These are phyloP conservation scores for Eurystomus glaucurus DNA, from an alignment of 2,797 vertebrate species.

Conservation along the genomic window DNA sequence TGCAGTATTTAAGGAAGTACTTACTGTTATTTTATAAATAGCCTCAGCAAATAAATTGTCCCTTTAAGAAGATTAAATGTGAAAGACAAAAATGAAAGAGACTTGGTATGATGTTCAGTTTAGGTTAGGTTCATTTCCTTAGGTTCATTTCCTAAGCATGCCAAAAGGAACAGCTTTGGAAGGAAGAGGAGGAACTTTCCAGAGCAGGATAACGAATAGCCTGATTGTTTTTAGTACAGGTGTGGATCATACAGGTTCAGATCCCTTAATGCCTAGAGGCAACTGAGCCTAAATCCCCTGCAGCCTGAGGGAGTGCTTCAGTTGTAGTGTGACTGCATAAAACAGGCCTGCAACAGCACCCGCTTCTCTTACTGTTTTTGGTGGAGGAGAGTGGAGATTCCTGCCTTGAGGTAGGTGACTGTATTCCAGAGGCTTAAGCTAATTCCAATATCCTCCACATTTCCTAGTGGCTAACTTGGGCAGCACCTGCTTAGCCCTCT, in stretches of 20 bases:
- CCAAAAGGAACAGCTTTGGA: background rate
- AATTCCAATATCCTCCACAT: background rate
- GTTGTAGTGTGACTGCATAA: fast-evolving
- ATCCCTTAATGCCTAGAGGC: background rate
- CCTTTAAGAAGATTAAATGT: background rate
- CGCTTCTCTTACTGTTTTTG: background rate
- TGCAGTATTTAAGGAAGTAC: background rate
- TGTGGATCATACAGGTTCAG: background rate
- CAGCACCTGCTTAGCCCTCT: background rate
- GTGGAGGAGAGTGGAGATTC: background rate
- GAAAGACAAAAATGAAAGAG: background rate
- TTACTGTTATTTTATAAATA: background rate
- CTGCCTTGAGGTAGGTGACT: background rate
- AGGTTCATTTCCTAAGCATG: background rate
- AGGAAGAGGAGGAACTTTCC: background rate
- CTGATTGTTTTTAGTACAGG: background rate
- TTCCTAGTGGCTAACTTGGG: background rate
- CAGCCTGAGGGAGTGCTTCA: background rate
- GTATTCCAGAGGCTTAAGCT: slow-evolving; percentile 28
- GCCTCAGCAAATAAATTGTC: background rate
- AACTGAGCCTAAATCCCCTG: background rate
- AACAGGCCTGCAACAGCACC: background rate
- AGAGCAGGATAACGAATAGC: background rate
- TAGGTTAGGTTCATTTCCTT: background rate
- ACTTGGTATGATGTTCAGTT: background rate